Base-by-base conservation (phyloP, 2,113 vertebrate species). In the Bubo scandiacus region DNA sequence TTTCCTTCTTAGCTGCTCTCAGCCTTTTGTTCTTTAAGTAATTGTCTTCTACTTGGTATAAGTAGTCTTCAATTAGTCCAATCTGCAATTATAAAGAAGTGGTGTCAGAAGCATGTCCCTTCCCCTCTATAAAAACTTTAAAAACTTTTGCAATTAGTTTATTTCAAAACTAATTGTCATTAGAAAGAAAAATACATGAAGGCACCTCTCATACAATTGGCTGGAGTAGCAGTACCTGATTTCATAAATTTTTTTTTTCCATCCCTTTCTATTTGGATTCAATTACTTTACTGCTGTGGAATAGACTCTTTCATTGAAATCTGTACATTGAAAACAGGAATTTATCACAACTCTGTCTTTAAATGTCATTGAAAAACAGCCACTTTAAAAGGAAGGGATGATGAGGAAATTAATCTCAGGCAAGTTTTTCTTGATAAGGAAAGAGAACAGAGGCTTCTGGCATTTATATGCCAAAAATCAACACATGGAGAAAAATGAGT, bases 1-100 rank as follows among this genome's bases (percentile, higher is more conserved):
- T 97, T 91, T 98, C 93, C 47, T 55, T 98, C 78, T 77, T 96
- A 74, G 92, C 94, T 36, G 7, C 86, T 97, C 90, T 97, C 61
- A 79, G 85, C 68, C 94, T 98, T 95, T 98, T 97, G 9, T 88
- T 98, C 95, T 96, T 97, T 80, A 98, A 87, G 96, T 97, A 98
- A 88, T 81, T 96, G 52, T 98, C 97, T 96, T 98, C 98, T 94
- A 87, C 65, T 80, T 97, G 90, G 77, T 98, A 97, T 34, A 98
- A 70, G 86, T 97, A 97, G 55, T 98, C 98, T 97, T 98, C 96
- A 92, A 98, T 97, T 94, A 92, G 92, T 73, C 97, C 97, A 92
- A 98, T 94, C 98, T 97, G 84, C 43, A 97, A 92, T 96, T 73
- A 96, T 15, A 86, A 96, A 97, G 77, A 94, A 78, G 88, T 22